Evolutionary conservation across 2,888 invertebrate species (phyloP).

Genomic region (Teleogryllus oceanicus): DNA sequence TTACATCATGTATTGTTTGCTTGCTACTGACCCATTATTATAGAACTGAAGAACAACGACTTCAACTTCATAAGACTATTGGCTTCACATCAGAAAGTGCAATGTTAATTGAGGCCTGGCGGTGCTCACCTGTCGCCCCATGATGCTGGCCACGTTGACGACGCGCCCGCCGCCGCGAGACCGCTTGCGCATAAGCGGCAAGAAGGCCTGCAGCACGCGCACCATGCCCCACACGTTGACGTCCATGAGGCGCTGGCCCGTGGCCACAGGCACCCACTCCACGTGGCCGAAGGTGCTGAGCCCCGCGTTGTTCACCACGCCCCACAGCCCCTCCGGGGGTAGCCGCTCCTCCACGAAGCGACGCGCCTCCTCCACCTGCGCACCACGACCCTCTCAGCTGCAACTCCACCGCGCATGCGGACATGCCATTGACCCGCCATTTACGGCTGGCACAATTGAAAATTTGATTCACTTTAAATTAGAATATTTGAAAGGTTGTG

Average conservation of each 20-base stretch:
- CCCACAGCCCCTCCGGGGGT: conserved; percentile 46
- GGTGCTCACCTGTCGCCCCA: conserved; percentile 23
- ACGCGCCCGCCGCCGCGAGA: conserved; percentile 2
- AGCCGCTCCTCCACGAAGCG: neutral
- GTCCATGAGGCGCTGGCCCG: conserved; percentile 43
- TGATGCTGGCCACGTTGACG: conserved; percentile 30
- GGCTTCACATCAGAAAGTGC: too few species aligned
- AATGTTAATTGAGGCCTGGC: too few species aligned
- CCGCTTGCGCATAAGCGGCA: conserved; percentile 40
- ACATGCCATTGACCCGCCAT: too few species aligned
- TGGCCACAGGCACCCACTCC: conserved; percentile 49
- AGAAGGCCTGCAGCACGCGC: conserved; percentile 46
- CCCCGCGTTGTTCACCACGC: conserved; percentile 53
- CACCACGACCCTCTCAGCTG: too few species aligned
- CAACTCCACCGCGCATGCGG: too few species aligned
- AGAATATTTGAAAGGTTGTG: too few species aligned
- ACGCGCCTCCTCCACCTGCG: neutral
- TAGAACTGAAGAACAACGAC: too few species aligned
- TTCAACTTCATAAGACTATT: too few species aligned
- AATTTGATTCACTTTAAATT: too few species aligned
- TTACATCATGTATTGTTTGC: too few species aligned
- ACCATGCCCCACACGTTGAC: conserved; percentile 52
- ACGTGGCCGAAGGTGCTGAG: conserved; percentile 49
- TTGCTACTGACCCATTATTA: too few species aligned
- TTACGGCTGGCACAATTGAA: too few species aligned